Base-by-base conservation (phyloP, 2,797 vertebrate genomes). In the Clarias laeviceps region DNA sequence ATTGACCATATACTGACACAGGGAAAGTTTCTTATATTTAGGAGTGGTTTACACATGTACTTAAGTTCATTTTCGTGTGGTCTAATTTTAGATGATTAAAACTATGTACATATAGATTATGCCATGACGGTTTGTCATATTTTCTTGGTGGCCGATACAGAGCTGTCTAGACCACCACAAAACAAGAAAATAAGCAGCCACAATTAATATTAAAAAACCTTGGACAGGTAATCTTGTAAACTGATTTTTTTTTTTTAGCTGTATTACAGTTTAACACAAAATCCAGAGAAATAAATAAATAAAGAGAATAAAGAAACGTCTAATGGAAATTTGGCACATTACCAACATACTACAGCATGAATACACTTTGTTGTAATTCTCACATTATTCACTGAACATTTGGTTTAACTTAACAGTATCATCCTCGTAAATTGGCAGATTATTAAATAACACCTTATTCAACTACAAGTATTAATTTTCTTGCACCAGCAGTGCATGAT, bases 371-470 rank as follows among this genome's bases (percentile, higher is more conserved):
- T 27, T 73, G 40, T 50, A n/a, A 50, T 73, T 73, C 68, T 73
- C 70, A n/a, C 70, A 50, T n/a, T 45, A 73, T 50, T 73, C 70
- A n/a, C 40, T n/a, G 40, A 73, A 73, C 24, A 73, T 50, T 73
- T 73, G 22, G 40, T 50, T 50, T 50, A 73, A 73, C 40, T 50
- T 73, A 73, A 73, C 40, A 73, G 70, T 73, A 73, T 72, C 37
- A 0, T 24, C 22, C 69, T 72, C 34, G n/a, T 73, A n/a, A 45
- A 40, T 45, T 72, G 69, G 37, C 69, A 72, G 17, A 3, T 70
- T 37, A 37, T 70, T 11, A 24, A 40, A 70, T 3, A 40, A 12
- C 68, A 70, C 69, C 24, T 72, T 22, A 22, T 72, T 40, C 37
- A 45, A 18, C 34, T 45, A 70, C 20, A 24, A 22, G 8, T 14